phyloP scores from a whole-genome alignment of 2,113 vertebrate species.

The Paramormyrops kingsleyae region DNA sequence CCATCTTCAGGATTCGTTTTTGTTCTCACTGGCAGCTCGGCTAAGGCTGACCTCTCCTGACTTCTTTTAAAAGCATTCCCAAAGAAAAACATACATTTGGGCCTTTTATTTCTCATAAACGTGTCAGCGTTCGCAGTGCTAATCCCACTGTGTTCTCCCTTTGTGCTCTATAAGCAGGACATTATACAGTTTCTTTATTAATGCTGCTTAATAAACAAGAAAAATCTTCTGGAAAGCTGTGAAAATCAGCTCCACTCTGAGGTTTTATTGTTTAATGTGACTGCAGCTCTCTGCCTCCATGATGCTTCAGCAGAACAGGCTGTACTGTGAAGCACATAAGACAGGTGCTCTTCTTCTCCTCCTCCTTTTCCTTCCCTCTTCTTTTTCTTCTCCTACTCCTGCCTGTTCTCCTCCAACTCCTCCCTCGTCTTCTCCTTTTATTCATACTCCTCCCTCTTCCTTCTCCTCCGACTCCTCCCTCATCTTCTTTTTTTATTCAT shows the following conservation, averaged over 20 bases:
- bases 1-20: conserved; percentile 11
- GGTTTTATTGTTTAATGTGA: conserved; percentile 58
- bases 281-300: conserved; percentile 58
- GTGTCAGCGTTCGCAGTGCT: conserved; percentile 22
- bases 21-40: conserved; percentile 17
- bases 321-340: conserved; percentile 60
- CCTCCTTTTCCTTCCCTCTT: neutral
- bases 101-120: conserved; percentile 24
- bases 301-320: conserved; percentile 52
- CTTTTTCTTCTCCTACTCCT: neutral
- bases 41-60: conserved; percentile 24
- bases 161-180: conserved; percentile 39
- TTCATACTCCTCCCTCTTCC: neutral
- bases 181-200: conserved; percentile 56
- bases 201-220: conserved; percentile 46
- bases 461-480: neutral
- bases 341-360: conserved; percentile 26
- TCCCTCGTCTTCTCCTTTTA: neutral
- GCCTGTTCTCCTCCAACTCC: neutral
- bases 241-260: conserved; percentile 51
- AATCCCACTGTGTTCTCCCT: conserved; percentile 29
- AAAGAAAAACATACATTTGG: conserved; percentile 4
- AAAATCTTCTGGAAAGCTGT: neutral
- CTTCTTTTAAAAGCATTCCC: conserved; percentile 16
- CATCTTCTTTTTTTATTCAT: neutral